phyloP scores from a whole-genome alignment of 2,113 vertebrate species.

The Aptenodytes forsteri region DNA sequence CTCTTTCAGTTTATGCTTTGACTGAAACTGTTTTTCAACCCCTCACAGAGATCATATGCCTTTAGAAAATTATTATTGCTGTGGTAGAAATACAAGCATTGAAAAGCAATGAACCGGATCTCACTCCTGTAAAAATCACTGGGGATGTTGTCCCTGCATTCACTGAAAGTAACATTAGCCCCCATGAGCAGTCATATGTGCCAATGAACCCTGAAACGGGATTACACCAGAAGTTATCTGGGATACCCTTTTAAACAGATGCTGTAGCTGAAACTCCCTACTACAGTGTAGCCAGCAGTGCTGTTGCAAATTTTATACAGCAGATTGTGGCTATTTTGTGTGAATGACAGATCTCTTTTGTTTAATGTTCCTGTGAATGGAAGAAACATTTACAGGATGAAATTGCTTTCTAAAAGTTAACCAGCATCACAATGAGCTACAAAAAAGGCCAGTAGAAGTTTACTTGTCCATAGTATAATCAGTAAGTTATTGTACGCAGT shows the following conservation, averaged over 20 bases:
- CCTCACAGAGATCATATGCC: background rate
- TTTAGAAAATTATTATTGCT: background rate
- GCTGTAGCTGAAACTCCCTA: background rate
- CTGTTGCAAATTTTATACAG: background rate
- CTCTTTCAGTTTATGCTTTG: background rate
- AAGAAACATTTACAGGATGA: background rate
- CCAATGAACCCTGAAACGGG: background rate
- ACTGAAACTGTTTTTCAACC: background rate
- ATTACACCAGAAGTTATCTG: background rate
- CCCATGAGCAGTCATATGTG: background rate
- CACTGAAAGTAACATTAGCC: background rate
- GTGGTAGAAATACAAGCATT: background rate
- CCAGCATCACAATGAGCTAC: background rate
- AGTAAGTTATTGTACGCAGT: background rate
- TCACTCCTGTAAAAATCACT: background rate
- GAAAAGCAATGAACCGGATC: background rate
- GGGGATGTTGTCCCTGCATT: background rate
- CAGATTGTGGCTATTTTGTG: background rate
- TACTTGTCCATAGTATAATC: background rate
- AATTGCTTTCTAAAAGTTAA: background rate
- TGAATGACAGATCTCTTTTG: background rate
- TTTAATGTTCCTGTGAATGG: background rate
- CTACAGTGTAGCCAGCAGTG: accelerated
- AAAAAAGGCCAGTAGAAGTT: background rate
- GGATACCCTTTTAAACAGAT: background rate